phyloP scores from a whole-genome alignment of 2,888 invertebrate genomes.

The Torymus texanus region DNA sequence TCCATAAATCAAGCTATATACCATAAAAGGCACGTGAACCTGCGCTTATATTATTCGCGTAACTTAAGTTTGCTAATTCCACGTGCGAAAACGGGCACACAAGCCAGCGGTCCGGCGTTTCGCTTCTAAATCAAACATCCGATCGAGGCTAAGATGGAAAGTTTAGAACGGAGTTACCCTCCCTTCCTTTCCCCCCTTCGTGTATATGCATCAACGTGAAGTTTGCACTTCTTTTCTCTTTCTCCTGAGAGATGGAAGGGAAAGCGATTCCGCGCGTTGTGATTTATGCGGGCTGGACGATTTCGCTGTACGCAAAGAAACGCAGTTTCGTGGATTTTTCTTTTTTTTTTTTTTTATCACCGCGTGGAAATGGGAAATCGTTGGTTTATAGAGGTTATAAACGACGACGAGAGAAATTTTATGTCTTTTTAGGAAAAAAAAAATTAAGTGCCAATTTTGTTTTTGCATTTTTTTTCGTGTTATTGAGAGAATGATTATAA shows the following conservation, averaged over 20 bases:
- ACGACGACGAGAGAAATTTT: no score
- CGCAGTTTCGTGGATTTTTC: no score
- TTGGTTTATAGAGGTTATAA: no score
- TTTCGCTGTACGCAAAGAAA: not conserved
- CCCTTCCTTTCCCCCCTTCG: not conserved
- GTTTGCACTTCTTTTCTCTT: not conserved
- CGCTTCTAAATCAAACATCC: slow-evolving; percentile 13
- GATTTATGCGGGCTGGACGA: not conserved
- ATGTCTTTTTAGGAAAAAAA: no score
- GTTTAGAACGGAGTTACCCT: not conserved
- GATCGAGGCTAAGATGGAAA: slow-evolving; percentile 30
- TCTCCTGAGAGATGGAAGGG: not conserved
- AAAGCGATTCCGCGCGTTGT: slow-evolving; percentile 12
- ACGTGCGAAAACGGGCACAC: not conserved
- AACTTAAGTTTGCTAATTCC: slow-evolving; percentile 1
- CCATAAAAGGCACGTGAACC: no score
- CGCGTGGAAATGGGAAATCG: no score
- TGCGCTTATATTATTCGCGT: not conserved
- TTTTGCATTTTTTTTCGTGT: no score
- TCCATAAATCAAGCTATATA: no score
- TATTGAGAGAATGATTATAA: no score
- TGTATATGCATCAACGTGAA: not conserved
- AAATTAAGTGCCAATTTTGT: no score
- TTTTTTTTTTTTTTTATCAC: no score
- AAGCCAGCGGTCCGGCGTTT: not conserved